Percentiles rank a stretch among this genome's conserved stretches.
These are phyloP conservation scores for Orius insidiosus DNA, from an alignment of 1,140 invertebrate species.

Conservation along the genomic window DNA sequence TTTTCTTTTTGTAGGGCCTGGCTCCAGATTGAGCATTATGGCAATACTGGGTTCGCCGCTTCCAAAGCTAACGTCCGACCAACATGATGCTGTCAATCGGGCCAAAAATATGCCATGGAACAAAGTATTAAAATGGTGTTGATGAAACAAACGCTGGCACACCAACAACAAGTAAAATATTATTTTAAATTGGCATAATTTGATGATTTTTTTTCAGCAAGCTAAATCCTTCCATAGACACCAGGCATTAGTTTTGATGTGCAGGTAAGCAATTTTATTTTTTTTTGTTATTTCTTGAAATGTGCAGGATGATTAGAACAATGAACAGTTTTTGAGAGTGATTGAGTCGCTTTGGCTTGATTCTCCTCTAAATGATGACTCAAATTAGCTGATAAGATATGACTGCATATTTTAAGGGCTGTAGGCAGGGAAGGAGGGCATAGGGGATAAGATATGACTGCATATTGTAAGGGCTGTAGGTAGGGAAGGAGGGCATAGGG, in stretches of 20 bases:
- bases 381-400: slow-evolving; percentile 42
- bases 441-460: too few species aligned
- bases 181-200: slow-evolving; percentile 11
- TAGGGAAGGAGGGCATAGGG: too few species aligned
- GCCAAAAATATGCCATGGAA: slow-evolving; percentile 96
- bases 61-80: slow-evolving; percentile 64
- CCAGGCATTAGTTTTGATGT: slow-evolving; percentile 78
- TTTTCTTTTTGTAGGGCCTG: slow-evolving; percentile 41
- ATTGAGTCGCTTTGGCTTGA: slow-evolving; percentile 18
- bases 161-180: slow-evolving; percentile 74
- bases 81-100: slow-evolving; percentile 66
- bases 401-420: slow-evolving; percentile 21
- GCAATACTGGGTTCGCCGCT: slow-evolving; percentile 60
- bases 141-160: slow-evolving; percentile 95
- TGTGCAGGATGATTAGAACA: slow-evolving; percentile 16
- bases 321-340: slow-evolving; percentile 10
- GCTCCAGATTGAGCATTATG: slow-evolving; percentile 30
- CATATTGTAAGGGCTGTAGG: too few species aligned
- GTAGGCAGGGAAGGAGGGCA: too few species aligned
- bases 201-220: slow-evolving; percentile 27
- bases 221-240: slow-evolving; percentile 56
- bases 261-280: slow-evolving; percentile 41
- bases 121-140: slow-evolving; percentile 97
- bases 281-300: background rate
- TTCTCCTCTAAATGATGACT: slow-evolving; percentile 17